Percentiles rank a stretch among this genome's conserved stretches.
phyloP scores from a whole-genome alignment of 1,140 invertebrate genomes.

The Contarinia nasturtii region DNA sequence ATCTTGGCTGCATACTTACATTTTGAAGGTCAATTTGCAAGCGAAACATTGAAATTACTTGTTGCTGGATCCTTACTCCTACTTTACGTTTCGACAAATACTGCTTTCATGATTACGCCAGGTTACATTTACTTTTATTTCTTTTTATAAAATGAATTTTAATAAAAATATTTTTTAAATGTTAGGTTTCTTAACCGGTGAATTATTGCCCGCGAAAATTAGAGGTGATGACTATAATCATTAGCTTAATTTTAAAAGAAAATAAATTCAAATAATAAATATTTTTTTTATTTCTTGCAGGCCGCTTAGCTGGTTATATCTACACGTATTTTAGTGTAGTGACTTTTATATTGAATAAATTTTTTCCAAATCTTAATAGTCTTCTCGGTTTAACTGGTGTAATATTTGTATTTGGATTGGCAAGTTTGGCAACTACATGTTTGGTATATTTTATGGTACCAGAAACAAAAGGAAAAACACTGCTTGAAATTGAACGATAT shows the following conservation, averaged over 20 bases:
- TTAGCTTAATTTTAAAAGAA: too few species aligned
- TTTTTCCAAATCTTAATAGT: slow-evolving; percentile 38
- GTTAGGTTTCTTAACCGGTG: slow-evolving; percentile 51
- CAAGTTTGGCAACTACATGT: slow-evolving; percentile 39
- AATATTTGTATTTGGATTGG: slow-evolving; percentile 45
- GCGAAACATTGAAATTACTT: slow-evolving; percentile 20
- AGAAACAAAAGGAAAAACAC: slow-evolving; percentile 59
- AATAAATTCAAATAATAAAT: too few species aligned
- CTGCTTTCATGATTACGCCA: slow-evolving; percentile 48
- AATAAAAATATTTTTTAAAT: too few species aligned
- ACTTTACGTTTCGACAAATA: slow-evolving; percentile 46
- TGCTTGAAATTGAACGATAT: slow-evolving; percentile 64
- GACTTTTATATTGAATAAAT: slow-evolving; percentile 51
- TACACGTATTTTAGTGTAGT: slow-evolving; percentile 45
- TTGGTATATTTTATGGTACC: slow-evolving; percentile 55
- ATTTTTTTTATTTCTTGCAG: too few species aligned
- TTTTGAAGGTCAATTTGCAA: slow-evolving; percentile 20
- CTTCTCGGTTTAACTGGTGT: slow-evolving; percentile 37
- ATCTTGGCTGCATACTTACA: slow-evolving; percentile 31
- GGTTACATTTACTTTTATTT: too few species aligned
- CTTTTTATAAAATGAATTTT: too few species aligned
- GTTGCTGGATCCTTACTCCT: slow-evolving; percentile 33
- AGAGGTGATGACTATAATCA: too few species aligned
- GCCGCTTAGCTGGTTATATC: slow-evolving; percentile 43
- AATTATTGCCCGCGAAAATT: slow-evolving; percentile 44